A percentile compares a stretch with the other conserved stretches of the same genome.
These are phyloP conservation scores for Urocynchramus pylzowi DNA, from an alignment of 2,113 vertebrate genomes.

Conservation along the genomic window DNA sequence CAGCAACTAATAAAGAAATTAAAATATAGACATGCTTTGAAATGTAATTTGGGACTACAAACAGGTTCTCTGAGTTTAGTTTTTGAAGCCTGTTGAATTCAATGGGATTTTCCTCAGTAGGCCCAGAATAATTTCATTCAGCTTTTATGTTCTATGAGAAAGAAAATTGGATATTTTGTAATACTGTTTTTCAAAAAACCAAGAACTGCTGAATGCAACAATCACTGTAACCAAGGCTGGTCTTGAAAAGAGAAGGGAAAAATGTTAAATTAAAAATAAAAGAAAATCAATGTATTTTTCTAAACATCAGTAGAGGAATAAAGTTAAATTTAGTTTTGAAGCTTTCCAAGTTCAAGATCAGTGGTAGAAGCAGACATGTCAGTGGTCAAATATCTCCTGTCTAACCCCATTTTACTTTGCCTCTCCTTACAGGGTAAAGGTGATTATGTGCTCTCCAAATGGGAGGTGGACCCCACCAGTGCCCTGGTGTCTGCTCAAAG, in stretches of 20 bases:
- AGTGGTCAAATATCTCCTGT: neutral
- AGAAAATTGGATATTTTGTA: neutral
- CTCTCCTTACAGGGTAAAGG: conserved; percentile 77
- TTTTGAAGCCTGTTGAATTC: neutral
- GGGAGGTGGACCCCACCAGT: conserved; percentile 74
- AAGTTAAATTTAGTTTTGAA: neutral
- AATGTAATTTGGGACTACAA: neutral
- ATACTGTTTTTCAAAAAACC: neutral
- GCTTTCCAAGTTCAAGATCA: neutral
- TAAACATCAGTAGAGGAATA: neutral
- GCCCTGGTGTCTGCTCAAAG: conserved; percentile 70
- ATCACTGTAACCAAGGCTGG: neutral
- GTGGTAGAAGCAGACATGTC: neutral
- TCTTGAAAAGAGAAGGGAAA: neutral
- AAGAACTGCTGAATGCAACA: neutral
- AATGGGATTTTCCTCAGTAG: neutral
- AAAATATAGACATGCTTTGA: neutral
- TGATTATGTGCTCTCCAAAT: conserved; percentile 78
- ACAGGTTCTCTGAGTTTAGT: neutral
- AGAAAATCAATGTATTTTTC: neutral
- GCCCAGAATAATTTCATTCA: neutral
- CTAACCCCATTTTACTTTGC: neutral
- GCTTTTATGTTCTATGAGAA: neutral
- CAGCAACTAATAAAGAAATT: neutral
- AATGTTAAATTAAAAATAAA: neutral